phyloP scores from a whole-genome alignment of 2,888 invertebrate genomes.

The Dynastes maya region DNA sequence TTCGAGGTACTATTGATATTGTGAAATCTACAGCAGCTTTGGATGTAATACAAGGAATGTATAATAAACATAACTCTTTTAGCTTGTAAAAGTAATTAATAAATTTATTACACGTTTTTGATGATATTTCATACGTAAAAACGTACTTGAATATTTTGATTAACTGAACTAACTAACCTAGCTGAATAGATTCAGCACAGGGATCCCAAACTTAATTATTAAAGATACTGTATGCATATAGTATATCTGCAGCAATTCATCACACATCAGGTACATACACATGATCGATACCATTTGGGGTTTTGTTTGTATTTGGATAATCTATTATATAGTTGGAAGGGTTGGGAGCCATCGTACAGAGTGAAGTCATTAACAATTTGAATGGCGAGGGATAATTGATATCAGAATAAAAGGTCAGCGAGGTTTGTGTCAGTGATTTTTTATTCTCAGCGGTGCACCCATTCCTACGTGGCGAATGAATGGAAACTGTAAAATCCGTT shows the following conservation, averaged over 20 bases:
- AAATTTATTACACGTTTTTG: not conserved
- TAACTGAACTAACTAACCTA: no score
- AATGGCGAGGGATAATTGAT: constrained; percentile 54
- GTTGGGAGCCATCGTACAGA: constrained; percentile 34
- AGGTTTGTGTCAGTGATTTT: constrained; percentile 53
- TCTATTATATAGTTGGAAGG: constrained; percentile 44
- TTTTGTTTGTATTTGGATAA: constrained; percentile 43
- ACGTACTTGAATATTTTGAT: no score
- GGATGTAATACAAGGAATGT: constrained; percentile 80
- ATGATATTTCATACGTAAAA: no score
- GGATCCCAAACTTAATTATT: no score
- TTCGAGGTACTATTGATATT: constrained; percentile 86
- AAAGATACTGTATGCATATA: no score
- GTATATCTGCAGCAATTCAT: not conserved
- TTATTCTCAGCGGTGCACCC: constrained; percentile 60
- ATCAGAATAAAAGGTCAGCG: constrained; percentile 54
- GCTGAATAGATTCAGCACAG: no score
- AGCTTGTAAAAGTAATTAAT: constrained; percentile 16
- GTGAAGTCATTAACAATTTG: constrained; percentile 48
- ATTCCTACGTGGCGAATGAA: constrained; percentile 57
- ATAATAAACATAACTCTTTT: constrained; percentile 48
- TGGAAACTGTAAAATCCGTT: constrained; percentile 65
- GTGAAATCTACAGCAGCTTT: constrained; percentile 92
- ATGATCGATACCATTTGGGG: constrained; percentile 18
- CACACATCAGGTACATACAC: not conserved